Conservation (phyloP, 2,797 vertebrate genomes). For the Glyptemys insculpta region DNA sequence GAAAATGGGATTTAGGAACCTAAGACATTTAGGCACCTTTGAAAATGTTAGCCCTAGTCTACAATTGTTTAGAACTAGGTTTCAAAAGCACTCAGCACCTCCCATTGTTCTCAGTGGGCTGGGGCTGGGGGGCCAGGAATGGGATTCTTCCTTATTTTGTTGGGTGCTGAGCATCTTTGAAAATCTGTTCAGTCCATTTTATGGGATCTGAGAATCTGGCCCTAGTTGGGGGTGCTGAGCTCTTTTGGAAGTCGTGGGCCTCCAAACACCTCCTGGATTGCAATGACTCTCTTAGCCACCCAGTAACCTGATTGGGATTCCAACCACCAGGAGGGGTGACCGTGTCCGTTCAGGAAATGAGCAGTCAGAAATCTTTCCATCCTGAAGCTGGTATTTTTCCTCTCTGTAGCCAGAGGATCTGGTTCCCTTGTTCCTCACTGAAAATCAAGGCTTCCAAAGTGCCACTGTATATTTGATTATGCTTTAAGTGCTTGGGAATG, state of each 20-base stretch:
- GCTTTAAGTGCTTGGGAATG: background rate
- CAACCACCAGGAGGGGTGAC: background rate
- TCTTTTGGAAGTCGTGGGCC: background rate
- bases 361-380: background rate
- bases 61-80: background rate
- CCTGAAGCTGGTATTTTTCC: background rate
- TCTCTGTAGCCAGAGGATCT: background rate
- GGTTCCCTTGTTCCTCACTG: background rate
- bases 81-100: background rate
- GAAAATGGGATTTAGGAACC: background rate
- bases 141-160: background rate
- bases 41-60: background rate
- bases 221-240: fast-evolving
- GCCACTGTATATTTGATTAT: background rate
- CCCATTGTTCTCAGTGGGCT: background rate
- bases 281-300: background rate
- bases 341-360: background rate
- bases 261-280: no score
- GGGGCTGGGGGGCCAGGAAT: background rate
- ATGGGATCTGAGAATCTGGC: fast-evolving
- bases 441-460: background rate
- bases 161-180: background rate
- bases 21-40: background rate
- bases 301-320: no score
- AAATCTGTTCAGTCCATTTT: background rate